Evolutionary conservation across 2,113 vertebrate species (phyloP).

Genomic region (Oryzias melastigma): DNA sequence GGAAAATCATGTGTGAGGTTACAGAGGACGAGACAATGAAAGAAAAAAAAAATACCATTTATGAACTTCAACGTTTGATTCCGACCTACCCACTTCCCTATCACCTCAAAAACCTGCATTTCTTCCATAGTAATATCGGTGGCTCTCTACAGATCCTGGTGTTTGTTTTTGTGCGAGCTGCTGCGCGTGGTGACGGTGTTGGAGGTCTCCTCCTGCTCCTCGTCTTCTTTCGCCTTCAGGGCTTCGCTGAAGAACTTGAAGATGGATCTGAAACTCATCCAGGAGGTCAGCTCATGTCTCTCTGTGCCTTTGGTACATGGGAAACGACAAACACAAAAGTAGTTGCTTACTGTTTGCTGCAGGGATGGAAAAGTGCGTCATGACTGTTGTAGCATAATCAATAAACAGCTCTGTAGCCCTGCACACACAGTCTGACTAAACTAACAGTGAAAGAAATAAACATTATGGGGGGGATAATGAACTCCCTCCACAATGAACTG

Average conservation of each 20-base stretch:
- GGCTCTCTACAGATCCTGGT: conserved; percentile 84
- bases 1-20: conserved; percentile 34
- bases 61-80: conserved; percentile 21
- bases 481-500: conserved; percentile 21
- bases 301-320: conserved; percentile 84
- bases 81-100: background rate
- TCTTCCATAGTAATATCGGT: conserved; percentile 18
- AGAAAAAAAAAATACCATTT: conserved; percentile 12
- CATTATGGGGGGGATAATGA: conserved; percentile 3
- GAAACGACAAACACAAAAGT: conserved; percentile 27
- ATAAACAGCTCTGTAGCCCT: background rate
- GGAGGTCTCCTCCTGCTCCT: conserved; percentile 76
- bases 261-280: conserved; percentile 93
- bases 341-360: conserved; percentile 5
- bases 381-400: conserved; percentile 1
- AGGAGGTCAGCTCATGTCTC: conserved; percentile 93
- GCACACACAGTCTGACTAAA: background rate
- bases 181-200: conserved; percentile 82
- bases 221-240: conserved; percentile 80
- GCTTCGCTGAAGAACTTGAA: conserved; percentile 88
- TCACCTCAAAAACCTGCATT: conserved; percentile 5
- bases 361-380: background rate
- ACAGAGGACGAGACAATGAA: conserved; percentile 26
- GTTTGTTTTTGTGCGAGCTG: conserved; percentile 88
- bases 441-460: conserved; percentile 2